phyloP scores from a whole-genome alignment of 2,113 vertebrate species.

The Dendropsophus ebraccatus region DNA sequence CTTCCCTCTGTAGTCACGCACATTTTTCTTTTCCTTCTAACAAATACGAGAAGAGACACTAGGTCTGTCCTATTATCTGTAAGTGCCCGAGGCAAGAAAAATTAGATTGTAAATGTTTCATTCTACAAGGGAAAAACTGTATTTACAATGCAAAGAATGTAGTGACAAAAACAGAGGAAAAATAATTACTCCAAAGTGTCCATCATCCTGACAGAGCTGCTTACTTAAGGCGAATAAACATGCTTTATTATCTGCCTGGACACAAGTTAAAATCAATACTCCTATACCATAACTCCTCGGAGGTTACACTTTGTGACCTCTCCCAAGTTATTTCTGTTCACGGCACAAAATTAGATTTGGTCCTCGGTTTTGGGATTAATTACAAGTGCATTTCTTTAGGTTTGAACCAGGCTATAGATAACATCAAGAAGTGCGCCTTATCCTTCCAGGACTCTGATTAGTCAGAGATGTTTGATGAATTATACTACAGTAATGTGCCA shows the following conservation, averaged over 20 bases:
- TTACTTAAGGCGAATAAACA: constrained; percentile 43
- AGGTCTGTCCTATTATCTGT: constrained; percentile 1
- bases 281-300: constrained; percentile 8
- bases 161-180: constrained; percentile 20
- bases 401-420: neutral
- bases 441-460: neutral
- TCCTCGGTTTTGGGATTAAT: neutral
- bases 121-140: constrained; percentile 30
- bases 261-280: constrained; percentile 46
- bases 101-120: constrained; percentile 37
- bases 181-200: neutral
- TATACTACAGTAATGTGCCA: neutral
- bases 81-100: constrained; percentile 29
- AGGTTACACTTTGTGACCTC: constrained; percentile 35
- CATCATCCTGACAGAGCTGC: constrained; percentile 36
- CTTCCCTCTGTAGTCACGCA: neutral
- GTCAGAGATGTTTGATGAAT: constrained; percentile 23
- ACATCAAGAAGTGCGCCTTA: neutral
- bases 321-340: neutral
- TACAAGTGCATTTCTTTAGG: neutral
- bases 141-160: constrained; percentile 28
- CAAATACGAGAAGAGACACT: constrained; percentile 11
- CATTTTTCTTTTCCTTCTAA: neutral
- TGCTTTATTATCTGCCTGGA: constrained; percentile 36
- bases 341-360: constrained; percentile 23